A percentile compares a stretch with the other conserved stretches of the same genome.
phyloP scores from a whole-genome alignment of 2,797 vertebrate species.

The Lerista edwardsae region DNA sequence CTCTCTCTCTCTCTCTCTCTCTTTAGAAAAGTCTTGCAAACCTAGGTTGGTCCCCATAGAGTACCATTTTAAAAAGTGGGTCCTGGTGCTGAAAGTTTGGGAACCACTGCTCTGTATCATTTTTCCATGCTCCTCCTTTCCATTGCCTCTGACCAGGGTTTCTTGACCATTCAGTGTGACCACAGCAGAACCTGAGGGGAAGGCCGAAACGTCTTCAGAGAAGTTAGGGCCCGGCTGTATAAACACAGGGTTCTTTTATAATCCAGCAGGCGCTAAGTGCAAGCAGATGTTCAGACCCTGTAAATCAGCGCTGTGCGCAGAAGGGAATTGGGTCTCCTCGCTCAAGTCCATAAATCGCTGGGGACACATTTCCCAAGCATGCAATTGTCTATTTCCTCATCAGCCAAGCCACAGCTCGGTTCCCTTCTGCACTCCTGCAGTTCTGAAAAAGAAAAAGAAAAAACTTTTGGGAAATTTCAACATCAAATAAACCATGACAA shows the following conservation, averaged over 20 bases:
- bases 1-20: too few relatives aligned
- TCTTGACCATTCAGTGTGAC: not conserved
- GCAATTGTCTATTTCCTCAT: not conserved
- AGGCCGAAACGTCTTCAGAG: not conserved
- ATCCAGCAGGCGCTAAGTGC: not conserved
- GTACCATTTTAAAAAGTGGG: too few relatives aligned
- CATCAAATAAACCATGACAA: not conserved
- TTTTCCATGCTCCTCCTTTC: not conserved
- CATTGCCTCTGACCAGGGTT: not conserved
- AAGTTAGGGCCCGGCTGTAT: not conserved
- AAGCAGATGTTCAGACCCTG: not conserved
- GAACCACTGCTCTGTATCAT: not conserved
- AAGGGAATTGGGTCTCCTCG: not conserved
- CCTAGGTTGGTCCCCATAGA: too few relatives aligned
- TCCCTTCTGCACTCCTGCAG: rapidly evolving
- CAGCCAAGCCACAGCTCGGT: rapidly evolving
- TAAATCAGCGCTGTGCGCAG: not conserved
- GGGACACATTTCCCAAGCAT: constrained; percentile 1
- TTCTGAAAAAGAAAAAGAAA: too few relatives aligned
- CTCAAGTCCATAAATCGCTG: not conserved
- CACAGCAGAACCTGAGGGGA: not conserved
- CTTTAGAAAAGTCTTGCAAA: too few relatives aligned
- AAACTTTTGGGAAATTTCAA: rapidly evolving
- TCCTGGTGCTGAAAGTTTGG: too few relatives aligned
- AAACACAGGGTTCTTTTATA: not conserved